Conservation (phyloP, 2,113 vertebrate genomes). For the Plestiodon gilberti region DNA sequence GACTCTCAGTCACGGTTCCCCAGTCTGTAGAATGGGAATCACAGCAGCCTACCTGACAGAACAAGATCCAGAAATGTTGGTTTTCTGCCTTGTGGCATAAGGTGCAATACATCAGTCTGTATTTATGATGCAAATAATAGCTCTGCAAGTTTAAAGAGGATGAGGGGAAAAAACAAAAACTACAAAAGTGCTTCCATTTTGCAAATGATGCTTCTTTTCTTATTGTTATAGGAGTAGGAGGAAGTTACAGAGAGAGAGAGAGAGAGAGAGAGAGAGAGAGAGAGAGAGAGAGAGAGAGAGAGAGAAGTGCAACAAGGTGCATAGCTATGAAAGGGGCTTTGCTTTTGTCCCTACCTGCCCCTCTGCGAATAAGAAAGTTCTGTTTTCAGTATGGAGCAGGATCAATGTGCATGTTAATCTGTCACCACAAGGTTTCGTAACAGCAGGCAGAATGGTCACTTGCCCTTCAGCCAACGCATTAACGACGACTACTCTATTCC, state of each 20-base stretch:
- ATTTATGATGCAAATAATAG: neutral
- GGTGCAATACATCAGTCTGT: neutral
- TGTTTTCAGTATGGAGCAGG: slow-evolving; percentile 1
- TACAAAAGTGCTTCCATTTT: neutral
- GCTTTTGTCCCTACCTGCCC: neutral
- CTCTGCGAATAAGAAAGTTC: neutral
- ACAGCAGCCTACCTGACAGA: neutral
- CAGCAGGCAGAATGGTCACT: neutral
- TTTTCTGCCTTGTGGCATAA: neutral
- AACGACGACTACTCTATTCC: neutral
- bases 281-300: neutral
- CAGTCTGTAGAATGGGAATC: neutral
- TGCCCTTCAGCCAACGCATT: slow-evolving; percentile 12
- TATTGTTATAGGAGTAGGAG: neutral
- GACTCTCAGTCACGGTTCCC: neutral
- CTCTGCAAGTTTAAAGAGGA: too few relatives aligned
- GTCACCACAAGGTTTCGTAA: slow-evolving; percentile 18
- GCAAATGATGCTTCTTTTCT: neutral
- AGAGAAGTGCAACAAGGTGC: neutral
- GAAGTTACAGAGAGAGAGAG: neutral
- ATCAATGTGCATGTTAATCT: slow-evolving; percentile 8
- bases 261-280: neutral
- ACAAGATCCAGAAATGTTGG: neutral
- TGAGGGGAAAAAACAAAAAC: too few relatives aligned
- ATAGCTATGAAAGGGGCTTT: neutral